A percentile compares a stretch with the other conserved stretches of the same genome.
phyloP scores from a whole-genome alignment of 37 sponge, comb jelly and placozoan species.

The Crambe crambe region DNA sequence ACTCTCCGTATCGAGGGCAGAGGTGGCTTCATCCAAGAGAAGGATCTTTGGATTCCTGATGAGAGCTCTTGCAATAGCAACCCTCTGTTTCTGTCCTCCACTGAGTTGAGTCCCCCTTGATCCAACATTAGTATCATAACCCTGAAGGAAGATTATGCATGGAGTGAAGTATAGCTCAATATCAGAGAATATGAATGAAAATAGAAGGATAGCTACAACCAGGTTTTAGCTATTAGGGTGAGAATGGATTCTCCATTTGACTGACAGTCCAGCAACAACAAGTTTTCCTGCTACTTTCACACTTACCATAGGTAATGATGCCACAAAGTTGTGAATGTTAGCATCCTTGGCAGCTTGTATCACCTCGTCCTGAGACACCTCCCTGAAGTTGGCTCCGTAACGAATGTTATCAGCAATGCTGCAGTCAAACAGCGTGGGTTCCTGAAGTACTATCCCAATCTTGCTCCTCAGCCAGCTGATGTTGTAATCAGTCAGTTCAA shows the following conservation, averaged over 20 bases:
- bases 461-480: slow-evolving; percentile 77
- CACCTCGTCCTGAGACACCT: slow-evolving; percentile 83
- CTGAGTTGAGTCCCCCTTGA: slow-evolving; percentile 71
- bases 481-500: slow-evolving; percentile 65
- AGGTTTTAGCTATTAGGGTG: no score
- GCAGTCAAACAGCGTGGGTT: slow-evolving; percentile 82
- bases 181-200: neutral
- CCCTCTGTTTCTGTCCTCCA: slow-evolving; percentile 84
- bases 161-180: neutral
- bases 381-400: slow-evolving; percentile 86
- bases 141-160: slow-evolving; percentile 19
- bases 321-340: slow-evolving; percentile 90
- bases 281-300: no score
- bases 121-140: slow-evolving; percentile 75
- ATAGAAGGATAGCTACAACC: no score
- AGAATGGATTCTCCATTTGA: no score
- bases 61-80: slow-evolving; percentile 85
- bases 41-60: slow-evolving; percentile 76
- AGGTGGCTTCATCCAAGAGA: slow-evolving; percentile 87
- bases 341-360: slow-evolving; percentile 85
- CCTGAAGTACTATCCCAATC: slow-evolving; percentile 89
- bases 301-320: slow-evolving; percentile 76
- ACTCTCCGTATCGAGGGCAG: slow-evolving; percentile 84
- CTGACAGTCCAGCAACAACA: no score
- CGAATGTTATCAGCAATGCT: slow-evolving; percentile 92